Conservation (phyloP, 2,888 invertebrate genomes). For the Zelleria hepariella region DNA sequence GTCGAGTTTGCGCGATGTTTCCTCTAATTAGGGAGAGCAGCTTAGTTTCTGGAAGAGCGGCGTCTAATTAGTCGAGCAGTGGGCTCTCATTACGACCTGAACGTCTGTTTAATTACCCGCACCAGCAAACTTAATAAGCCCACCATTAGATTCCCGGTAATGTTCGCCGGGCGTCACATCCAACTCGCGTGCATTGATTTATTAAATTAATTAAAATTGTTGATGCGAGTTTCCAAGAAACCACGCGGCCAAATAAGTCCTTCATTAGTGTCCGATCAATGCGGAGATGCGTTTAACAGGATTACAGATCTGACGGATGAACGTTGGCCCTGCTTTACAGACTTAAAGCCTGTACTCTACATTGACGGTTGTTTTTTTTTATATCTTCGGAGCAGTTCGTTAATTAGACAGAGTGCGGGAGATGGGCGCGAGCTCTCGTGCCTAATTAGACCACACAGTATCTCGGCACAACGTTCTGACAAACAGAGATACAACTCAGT, state of each 20-base stretch:
- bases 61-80: constrained; percentile 42
- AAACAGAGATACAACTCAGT: too few relatives aligned
- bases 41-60: constrained; percentile 46
- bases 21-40: constrained; percentile 47
- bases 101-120: constrained; percentile 43
- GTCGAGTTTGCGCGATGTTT: constrained; percentile 25
- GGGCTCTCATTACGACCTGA: constrained; percentile 39
- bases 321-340: neutral
- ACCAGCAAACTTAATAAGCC: constrained; percentile 33
- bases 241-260: neutral
- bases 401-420: constrained; percentile 6
- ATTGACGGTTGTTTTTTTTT: neutral
- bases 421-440: neutral
- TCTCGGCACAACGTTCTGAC: neutral
- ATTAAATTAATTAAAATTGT: constrained; percentile 6
- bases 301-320: neutral
- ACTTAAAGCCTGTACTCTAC: too few relatives aligned
- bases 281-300: neutral
- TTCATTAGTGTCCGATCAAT: neutral
- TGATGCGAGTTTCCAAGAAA: neutral
- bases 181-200: neutral
- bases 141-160: constrained; percentile 25
- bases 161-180: neutral
- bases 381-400: neutral
- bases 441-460: constrained; percentile 9